phyloP scores from a whole-genome alignment of 1,140 invertebrate species.

The Archivesica marissinica region DNA sequence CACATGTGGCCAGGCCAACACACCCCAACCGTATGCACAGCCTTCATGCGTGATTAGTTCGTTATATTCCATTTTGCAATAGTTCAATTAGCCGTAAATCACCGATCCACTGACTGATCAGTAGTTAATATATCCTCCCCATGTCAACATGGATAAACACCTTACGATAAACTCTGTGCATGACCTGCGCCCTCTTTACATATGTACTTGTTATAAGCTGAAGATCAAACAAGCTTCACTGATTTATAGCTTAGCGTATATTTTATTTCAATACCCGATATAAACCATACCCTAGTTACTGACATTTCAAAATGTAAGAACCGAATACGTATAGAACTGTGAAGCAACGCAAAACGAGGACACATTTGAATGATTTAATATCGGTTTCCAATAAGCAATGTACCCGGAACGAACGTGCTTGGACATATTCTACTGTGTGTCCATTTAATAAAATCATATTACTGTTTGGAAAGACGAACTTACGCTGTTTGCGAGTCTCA shows the following conservation, averaged over 20 bases:
- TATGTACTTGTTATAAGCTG: not conserved
- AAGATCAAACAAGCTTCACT: conserved; percentile 1
- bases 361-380: not conserved
- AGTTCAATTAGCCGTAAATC: not conserved
- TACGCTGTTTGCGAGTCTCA: too few species aligned
- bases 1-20: too few species aligned
- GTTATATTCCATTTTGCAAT: conserved; percentile 19
- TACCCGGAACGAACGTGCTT: not conserved
- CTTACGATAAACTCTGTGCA: not conserved
- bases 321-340: not conserved
- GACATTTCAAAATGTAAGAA: not conserved
- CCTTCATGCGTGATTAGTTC: too few species aligned
- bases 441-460: too few species aligned
- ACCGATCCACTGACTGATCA: too few species aligned
- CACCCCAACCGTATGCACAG: too few species aligned
- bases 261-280: too few species aligned
- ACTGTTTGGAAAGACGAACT: too few species aligned
- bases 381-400: not conserved
- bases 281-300: too few species aligned
- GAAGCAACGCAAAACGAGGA: too few species aligned
- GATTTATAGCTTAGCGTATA: not conserved
- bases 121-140: conserved; percentile 9
- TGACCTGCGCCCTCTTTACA: not conserved
- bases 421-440: not conserved
- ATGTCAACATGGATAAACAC: conserved; percentile 21